Percentiles rank a stretch among this genome's conserved stretches.
Conservation (phyloP, 2,797 vertebrate genomes). For the Pseudochirops cupreus region DNA sequence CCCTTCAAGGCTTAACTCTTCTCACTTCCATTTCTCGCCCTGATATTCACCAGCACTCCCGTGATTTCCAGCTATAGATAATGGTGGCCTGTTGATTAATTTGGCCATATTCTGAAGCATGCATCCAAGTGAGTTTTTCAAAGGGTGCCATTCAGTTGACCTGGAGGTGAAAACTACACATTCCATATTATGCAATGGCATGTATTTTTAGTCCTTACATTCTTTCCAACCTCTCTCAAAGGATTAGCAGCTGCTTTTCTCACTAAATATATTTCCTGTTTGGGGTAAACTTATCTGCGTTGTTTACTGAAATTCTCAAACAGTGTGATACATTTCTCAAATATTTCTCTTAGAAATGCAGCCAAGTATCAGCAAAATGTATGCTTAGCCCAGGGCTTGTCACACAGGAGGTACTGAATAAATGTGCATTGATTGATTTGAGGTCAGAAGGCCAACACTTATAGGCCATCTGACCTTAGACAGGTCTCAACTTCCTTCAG, state of each 20-base stretch:
- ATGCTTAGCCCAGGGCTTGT: neutral
- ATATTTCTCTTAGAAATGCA: neutral
- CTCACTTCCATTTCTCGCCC: neutral
- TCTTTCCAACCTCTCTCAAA: neutral
- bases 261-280: neutral
- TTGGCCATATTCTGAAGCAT: neutral
- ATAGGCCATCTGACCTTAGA: neutral
- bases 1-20: neutral
- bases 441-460: neutral
- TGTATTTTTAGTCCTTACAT: neutral
- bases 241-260: conserved; percentile 23
- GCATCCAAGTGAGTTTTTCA: neutral
- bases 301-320: neutral
- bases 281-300: neutral
- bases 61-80: neutral
- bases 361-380: neutral
- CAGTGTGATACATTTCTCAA: neutral
- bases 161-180: neutral
- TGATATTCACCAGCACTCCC: neutral
- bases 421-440: neutral
- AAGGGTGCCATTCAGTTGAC: neutral
- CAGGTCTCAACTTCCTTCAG: neutral
- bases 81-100: neutral
- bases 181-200: neutral
- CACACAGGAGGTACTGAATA: neutral